Conservation (phyloP, 2,888 invertebrate genomes). For the Eupithecia inturbata region DNA sequence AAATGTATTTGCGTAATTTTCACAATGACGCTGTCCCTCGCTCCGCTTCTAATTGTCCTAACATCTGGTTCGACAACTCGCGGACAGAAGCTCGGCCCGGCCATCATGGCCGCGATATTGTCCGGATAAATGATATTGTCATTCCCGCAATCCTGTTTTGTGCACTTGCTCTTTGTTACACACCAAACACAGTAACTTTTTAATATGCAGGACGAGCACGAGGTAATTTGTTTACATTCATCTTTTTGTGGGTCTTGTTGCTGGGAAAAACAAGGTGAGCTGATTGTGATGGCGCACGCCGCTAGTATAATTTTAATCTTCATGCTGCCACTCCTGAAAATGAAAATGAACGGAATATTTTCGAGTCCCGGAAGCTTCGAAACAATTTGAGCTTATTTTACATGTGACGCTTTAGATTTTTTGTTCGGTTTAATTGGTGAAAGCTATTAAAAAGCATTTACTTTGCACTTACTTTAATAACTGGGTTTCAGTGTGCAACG, state of each 20-base stretch:
- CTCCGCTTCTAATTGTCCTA: conserved; percentile 60
- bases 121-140: conserved; percentile 71
- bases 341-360: background rate
- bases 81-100: conserved; percentile 69
- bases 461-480: background rate
- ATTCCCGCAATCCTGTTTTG: conserved; percentile 68
- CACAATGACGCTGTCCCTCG: conserved; percentile 56
- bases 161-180: conserved; percentile 71
- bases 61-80: conserved; percentile 58
- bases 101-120: conserved; percentile 61
- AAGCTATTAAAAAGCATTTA: background rate
- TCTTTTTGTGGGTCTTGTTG: conserved; percentile 41
- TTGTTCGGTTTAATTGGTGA: background rate
- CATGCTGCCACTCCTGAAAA: conserved; percentile 24
- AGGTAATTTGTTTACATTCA: conserved; percentile 52
- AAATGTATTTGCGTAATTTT: conserved; percentile 73
- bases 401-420: background rate
- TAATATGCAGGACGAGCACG: conserved; percentile 64
- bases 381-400: background rate
- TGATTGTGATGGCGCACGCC: conserved; percentile 36
- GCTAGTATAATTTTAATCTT: conserved; percentile 34
- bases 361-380: background rate
- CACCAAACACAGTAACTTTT: conserved; percentile 68
- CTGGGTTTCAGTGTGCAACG: conserved; percentile 17
- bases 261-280: conserved; percentile 29